phyloP scores from a whole-genome alignment of 2,888 invertebrate genomes.

The Anticlea derivata region DNA sequence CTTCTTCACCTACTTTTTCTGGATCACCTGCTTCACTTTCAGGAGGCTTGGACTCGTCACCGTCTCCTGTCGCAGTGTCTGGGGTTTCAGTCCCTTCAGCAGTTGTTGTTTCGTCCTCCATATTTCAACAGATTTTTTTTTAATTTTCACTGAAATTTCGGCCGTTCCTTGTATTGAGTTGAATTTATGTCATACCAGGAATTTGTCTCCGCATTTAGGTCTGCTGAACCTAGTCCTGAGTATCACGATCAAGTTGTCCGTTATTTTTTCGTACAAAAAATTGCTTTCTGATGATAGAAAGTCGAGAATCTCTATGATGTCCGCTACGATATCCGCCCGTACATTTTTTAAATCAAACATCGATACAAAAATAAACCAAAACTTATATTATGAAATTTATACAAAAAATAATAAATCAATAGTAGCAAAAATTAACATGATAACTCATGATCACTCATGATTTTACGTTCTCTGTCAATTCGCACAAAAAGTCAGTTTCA shows the following conservation, averaged over 20 bases:
- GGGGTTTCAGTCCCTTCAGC: constrained; percentile 31
- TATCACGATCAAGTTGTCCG: constrained; percentile 60
- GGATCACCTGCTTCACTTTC: constrained; percentile 25
- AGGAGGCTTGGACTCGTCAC: constrained; percentile 12
- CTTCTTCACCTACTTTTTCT: constrained; percentile 33
- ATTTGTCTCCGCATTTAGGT: constrained; percentile 60
- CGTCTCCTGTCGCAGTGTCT: constrained; percentile 29
- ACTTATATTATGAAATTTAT: too few species aligned
- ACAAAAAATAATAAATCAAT: background rate
- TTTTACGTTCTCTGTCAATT: constrained; percentile 11
- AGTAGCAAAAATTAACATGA: too few species aligned
- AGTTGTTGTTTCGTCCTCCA: constrained; percentile 38
- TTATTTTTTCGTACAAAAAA: constrained; percentile 66
- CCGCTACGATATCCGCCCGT: constrained; percentile 55
- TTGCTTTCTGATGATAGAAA: constrained; percentile 57
- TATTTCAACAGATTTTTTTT: constrained; percentile 19
- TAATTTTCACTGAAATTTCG: constrained; percentile 35
- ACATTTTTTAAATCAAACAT: constrained; percentile 64
- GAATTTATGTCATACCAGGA: constrained; percentile 54
- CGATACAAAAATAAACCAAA: constrained; percentile 42
- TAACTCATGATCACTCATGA: background rate
- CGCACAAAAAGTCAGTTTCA: background rate
- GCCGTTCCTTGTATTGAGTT: constrained; percentile 1
- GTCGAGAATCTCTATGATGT: constrained; percentile 64
- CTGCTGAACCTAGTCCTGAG: constrained; percentile 58